Evolutionary conservation across 2,888 invertebrate genomes (phyloP), one percentile per base, ranked within the genome.

Genomic region (Ectemnius lituratus): DNA sequence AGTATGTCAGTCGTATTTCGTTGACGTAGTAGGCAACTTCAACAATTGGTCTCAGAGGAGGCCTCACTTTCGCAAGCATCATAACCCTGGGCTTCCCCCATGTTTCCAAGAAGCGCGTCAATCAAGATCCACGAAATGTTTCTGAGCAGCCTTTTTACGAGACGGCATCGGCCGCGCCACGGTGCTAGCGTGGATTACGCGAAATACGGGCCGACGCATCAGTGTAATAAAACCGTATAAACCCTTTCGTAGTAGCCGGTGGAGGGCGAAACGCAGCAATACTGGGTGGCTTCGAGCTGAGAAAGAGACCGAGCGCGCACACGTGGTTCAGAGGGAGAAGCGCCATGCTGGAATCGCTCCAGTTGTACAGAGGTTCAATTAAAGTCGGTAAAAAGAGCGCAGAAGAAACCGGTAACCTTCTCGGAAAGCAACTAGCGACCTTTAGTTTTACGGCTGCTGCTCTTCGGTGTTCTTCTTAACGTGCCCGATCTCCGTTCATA

Each of bases 281-380:
- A 64, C 61, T 67, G 66, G 67, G 59, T 45, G 47, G 64, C 52
- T 71, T 57, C 64, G 61, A 47, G 27, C 58, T 52, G 63, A 74
- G 73, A 67, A 62, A 61, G 57, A 52, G 37, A 45, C 47, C 45
- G 61, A 49, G 37, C 58, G 37, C 52, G 62, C 66, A 63, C 45
- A 57, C 59, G 46, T 52, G 65, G 3, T 23, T 56, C 65, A 61
- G 59, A 76, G 57, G n/a, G 61, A 60, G 61, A 16, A 49, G 45
- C 56, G 77, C 73, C 46, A 56, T 37, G 84, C 73, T 77, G 76
- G 81, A 83, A 84, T 85, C 80, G 81, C 75, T 81, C 75, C 74
- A 80, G 85, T 80, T 85, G 85, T 84, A 84, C 84, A 81, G 74
- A 76, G 81, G 82, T 84, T 86, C 88, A 88, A 88, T 88, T 88